A percentile compares a stretch with the other conserved stretches of the same genome.
Evolutionary conservation across 2,888 invertebrate genomes (phyloP).

Genomic region (Nomada fabriciana): DNA sequence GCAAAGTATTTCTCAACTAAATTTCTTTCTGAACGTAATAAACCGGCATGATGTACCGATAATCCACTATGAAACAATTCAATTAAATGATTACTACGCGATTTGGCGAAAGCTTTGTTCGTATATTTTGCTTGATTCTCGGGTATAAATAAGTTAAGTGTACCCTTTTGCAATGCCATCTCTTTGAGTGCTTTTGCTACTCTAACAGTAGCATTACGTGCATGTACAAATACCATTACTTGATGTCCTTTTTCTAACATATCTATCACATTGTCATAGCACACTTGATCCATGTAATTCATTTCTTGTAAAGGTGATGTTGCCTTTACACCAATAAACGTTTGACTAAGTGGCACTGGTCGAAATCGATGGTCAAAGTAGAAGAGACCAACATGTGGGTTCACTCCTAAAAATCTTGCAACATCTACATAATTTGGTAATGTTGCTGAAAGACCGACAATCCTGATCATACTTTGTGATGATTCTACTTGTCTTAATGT

Average conservation of each 20-base stretch:
- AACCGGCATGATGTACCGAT: conserved; percentile 98
- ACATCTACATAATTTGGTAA: conserved; percentile 99
- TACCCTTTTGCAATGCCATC: conserved; percentile 91
- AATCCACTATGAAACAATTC: conserved; percentile 95
- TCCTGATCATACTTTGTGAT: conserved; percentile 97
- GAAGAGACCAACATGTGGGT: conserved; percentile 95
- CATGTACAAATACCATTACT: conserved; percentile 99
- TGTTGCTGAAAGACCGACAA: conserved; percentile 98
- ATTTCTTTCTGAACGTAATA: conserved; percentile 94
- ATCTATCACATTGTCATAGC: conserved; percentile 95
- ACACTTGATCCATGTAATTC: conserved; percentile 94
- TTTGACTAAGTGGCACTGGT: conserved; percentile 97
- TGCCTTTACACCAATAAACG: conserved; percentile 94
- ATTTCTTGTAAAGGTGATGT: conserved; percentile 87
- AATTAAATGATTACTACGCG: conserved; percentile 92
- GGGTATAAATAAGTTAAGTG: conserved; percentile 89
- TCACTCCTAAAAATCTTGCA: conserved; percentile 96
- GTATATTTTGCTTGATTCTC: conserved; percentile 89
- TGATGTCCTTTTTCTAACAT: conserved; percentile 96
- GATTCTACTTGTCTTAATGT: conserved; percentile 97
- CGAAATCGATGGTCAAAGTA: conserved; percentile 97
- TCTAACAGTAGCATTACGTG: conserved; percentile 96
- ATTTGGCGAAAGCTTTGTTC: conserved; percentile 89
- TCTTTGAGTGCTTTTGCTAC: conserved; percentile 95
- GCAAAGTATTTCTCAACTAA: conserved; percentile 96